Percentiles rank a stretch among this genome's conserved stretches.
These are phyloP conservation scores for Dendrocincla fuliginosa DNA, from an alignment of 2,797 vertebrate genomes.

Conservation along the genomic window DNA sequence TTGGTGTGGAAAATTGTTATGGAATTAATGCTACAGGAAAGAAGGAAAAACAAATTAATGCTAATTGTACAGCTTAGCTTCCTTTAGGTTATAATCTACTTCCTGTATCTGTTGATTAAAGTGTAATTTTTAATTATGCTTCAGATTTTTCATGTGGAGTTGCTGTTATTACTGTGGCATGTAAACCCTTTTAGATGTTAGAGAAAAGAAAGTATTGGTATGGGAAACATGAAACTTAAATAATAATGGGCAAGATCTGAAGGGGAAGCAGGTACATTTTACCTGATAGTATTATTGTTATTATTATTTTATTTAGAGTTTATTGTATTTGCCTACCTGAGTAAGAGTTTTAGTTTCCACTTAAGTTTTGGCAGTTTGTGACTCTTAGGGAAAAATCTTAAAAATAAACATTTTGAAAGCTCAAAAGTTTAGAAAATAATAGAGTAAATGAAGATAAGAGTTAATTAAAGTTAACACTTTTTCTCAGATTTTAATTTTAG, in stretches of 20 bases:
- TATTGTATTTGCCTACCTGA: neutral
- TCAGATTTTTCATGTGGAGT: neutral
- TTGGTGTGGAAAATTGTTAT: neutral
- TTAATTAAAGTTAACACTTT: neutral
- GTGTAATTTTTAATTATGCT: neutral
- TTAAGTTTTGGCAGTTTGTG: neutral
- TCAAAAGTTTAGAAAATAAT: neutral
- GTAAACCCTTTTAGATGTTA: neutral
- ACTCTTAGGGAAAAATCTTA: neutral
- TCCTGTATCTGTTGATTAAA: neutral
- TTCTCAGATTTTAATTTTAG: neutral
- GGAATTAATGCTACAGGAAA: neutral
- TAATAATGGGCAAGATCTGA: neutral
- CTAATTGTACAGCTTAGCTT: neutral
- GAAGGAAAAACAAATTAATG: neutral
- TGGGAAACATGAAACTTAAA: neutral
- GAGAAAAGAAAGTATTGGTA: neutral
- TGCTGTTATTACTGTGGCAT: neutral
- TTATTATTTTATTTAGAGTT: neutral
- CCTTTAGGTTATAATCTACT: neutral
- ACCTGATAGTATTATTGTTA: no score
- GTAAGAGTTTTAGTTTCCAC: neutral
- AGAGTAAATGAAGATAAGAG: no score
- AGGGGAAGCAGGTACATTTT: neutral
- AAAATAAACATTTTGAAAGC: neutral